phyloP scores from a whole-genome alignment of 2,888 invertebrate species.

The Eristalis pertinax region DNA sequence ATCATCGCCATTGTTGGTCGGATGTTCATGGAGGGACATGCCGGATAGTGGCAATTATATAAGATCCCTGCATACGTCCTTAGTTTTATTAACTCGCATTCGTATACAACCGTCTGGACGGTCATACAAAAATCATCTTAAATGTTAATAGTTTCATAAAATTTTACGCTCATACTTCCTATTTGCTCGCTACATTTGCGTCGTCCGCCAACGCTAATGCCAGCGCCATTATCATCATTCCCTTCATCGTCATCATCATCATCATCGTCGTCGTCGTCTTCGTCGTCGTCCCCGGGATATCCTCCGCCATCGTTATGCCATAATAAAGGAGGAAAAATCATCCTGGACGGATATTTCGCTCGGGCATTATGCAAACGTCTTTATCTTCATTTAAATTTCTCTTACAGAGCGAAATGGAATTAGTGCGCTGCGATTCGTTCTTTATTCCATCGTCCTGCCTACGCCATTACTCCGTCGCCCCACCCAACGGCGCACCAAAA shows the following conservation, averaged over 20 bases:
- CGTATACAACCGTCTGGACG: not conserved
- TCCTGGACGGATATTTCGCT: constrained; percentile 52
- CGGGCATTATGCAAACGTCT: constrained; percentile 65
- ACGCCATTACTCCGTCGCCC: not conserved
- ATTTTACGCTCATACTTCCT: constrained; percentile 54
- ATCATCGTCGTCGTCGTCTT: constrained; percentile 24
- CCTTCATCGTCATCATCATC: not conserved
- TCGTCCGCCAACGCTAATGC: not conserved
- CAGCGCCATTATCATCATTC: constrained; percentile 20
- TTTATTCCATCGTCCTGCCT: constrained; percentile 12
- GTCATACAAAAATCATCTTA: constrained; percentile 43
- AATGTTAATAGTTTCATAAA: constrained; percentile 68
- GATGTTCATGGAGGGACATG: not conserved
- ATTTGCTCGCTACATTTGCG: constrained; percentile 1
- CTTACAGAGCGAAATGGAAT: constrained; percentile 58
- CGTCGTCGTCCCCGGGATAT: not conserved
- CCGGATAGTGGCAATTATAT: constrained; percentile 46
- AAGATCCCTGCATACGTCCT: constrained; percentile 48
- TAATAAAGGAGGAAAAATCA: constrained; percentile 36
- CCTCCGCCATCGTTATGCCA: not conserved
- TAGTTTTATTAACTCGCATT: constrained; percentile 63
- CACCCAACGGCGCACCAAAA: constrained; percentile 25
- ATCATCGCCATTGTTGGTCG: not conserved
- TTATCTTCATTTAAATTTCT: constrained; percentile 63
- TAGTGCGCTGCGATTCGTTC: constrained; percentile 45